A percentile compares a stretch with the other conserved stretches of the same genome.
These are phyloP conservation scores for Samia ricini DNA, from an alignment of 1,140 invertebrate genomes.

Conservation along the genomic window DNA sequence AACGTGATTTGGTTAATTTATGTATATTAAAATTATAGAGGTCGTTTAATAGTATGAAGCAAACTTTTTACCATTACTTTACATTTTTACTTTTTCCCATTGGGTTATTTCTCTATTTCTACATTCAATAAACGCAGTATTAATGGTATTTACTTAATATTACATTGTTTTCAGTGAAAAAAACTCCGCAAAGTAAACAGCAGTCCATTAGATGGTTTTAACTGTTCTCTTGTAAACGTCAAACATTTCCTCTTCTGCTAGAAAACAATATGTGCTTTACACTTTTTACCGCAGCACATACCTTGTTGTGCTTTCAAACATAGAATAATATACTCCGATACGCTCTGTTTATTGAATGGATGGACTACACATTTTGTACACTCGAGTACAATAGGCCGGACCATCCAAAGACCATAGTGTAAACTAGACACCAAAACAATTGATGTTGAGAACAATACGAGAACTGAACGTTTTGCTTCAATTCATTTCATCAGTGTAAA, in stretches of 20 bases:
- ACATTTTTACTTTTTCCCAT: no score
- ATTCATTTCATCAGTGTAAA: no score
- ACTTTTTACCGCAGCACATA: constrained; percentile 50
- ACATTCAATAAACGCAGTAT: constrained; percentile 13
- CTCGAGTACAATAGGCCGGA: constrained; percentile 38
- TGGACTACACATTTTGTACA: constrained; percentile 12
- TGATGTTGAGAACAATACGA: background rate
- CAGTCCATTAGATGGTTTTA: constrained; percentile 47
- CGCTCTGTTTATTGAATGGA: constrained; percentile 26
- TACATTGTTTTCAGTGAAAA: constrained; percentile 38
- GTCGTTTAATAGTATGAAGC: no score
- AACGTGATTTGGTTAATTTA: no score
- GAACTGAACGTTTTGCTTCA: background rate
- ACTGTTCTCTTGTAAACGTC: constrained; percentile 45
- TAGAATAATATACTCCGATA: constrained; percentile 51
- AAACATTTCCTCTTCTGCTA: constrained; percentile 49
- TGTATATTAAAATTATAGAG: no score
- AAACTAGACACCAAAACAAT: constrained; percentile 27
- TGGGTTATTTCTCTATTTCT: background rate
- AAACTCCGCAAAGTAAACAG: constrained; percentile 34
- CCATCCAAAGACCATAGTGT: constrained; percentile 25
- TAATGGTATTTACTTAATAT: constrained; percentile 16
- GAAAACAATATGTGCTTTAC: constrained; percentile 65
- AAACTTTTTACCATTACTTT: no score
- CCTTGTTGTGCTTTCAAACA: constrained; percentile 48